Conservation (phyloP, 2,113 vertebrate species). For the Picathartes gymnocephalus region DNA sequence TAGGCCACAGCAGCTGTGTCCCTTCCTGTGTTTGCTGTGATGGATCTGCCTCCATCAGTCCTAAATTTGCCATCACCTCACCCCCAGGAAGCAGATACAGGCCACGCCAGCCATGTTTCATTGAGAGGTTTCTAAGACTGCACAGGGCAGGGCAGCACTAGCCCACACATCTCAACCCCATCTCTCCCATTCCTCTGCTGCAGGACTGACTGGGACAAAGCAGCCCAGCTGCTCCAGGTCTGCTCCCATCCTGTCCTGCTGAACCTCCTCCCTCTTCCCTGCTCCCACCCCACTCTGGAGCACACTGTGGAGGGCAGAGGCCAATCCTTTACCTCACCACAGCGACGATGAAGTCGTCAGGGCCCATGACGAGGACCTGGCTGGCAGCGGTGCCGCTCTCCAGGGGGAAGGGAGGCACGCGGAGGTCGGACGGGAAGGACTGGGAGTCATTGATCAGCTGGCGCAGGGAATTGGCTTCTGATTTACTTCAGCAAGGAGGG, state of each 20-base stretch:
- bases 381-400: conserved; percentile 76
- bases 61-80: background rate
- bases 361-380: conserved; percentile 94
- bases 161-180: background rate
- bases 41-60: background rate
- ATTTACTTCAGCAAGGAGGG: conserved; percentile 75
- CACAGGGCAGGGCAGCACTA: background rate
- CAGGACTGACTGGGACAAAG: background rate
- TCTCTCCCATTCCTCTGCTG: background rate
- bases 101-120: background rate
- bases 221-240: background rate
- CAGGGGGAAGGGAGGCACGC: conserved; percentile 67
- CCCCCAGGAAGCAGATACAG: background rate
- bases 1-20: background rate
- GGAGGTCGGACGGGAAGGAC: conserved; percentile 72
- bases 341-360: conserved; percentile 92
- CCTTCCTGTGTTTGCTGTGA: background rate
- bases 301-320: background rate
- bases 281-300: background rate
- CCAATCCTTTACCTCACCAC: conserved; percentile 81
- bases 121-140: background rate
- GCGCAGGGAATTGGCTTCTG: conserved; percentile 79
- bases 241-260: background rate
- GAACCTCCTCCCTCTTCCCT: background rate
- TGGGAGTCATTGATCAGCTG: conserved; percentile 89